phyloP scores from a whole-genome alignment of 1,140 invertebrate genomes.

The Halesus radiatus region DNA sequence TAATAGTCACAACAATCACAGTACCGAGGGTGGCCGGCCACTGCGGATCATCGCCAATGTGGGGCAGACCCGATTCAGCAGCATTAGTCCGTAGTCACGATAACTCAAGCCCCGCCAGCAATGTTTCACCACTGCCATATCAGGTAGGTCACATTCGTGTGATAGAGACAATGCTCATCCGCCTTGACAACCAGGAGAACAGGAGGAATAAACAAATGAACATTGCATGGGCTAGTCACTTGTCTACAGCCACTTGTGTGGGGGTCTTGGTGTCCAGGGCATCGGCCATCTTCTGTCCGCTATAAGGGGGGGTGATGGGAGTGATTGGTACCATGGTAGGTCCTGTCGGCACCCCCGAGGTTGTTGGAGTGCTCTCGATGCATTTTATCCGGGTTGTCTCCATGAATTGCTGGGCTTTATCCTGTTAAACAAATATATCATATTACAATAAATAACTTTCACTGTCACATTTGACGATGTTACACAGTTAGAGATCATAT shows the following conservation, averaged over 20 bases:
- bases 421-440: constrained; percentile 9
- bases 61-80: background rate
- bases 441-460: too few relatives aligned
- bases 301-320: constrained; percentile 34
- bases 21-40: background rate
- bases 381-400: constrained; percentile 6
- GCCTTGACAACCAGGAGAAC: constrained; percentile 35
- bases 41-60: background rate
- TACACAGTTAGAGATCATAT: too few relatives aligned
- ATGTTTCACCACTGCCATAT: too few relatives aligned
- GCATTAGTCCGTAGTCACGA: background rate
- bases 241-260: constrained; percentile 10
- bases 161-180: constrained; percentile 14
- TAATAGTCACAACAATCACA: background rate
- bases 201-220: constrained; percentile 20
- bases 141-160: background rate
- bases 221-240: constrained; percentile 38
- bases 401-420: constrained; percentile 41
- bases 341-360: background rate
- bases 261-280: constrained; percentile 1
- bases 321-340: background rate
- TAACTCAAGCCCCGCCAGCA: too few relatives aligned
- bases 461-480: too few relatives aligned
- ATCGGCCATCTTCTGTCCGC: constrained; percentile 15
- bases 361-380: constrained; percentile 39